Conservation (phyloP, 1,140 invertebrate species). For the Hylyphantes graminicola region DNA sequence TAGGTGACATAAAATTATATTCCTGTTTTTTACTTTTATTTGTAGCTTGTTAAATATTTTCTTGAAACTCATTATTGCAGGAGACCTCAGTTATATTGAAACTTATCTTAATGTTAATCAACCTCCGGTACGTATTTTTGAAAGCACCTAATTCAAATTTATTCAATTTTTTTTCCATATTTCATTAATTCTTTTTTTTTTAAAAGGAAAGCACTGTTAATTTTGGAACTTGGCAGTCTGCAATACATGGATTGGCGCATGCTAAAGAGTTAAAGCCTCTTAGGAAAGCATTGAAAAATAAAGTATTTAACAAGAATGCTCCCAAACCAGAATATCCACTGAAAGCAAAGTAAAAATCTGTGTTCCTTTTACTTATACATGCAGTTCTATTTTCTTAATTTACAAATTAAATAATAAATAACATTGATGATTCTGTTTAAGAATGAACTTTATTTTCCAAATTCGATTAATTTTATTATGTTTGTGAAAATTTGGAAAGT, state of each 20-base stretch:
- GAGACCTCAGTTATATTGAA: constrained; percentile 42
- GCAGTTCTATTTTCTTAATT: no score
- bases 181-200: constrained; percentile 5
- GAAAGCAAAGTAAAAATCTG: constrained; percentile 24
- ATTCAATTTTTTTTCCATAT: not conserved
- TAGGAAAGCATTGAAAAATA: constrained; percentile 68
- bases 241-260: constrained; percentile 78
- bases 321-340: constrained; percentile 28
- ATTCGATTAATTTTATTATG: no score
- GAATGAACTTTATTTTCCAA: no score
- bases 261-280: constrained; percentile 71
- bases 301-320: constrained; percentile 21
- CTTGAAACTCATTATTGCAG: constrained; percentile 6
- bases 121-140: constrained; percentile 9
- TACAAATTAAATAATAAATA: no score
- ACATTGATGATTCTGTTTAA: no score
- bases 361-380: not conserved
- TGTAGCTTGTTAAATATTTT: no score
- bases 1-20: not conserved
- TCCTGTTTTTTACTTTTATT: no score
- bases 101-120: constrained; percentile 22
- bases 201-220: constrained; percentile 70
- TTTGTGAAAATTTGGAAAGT: no score
- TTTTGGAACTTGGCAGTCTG: constrained; percentile 85
- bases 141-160: not conserved